phyloP scores from a whole-genome alignment of 2,888 invertebrate species.

The Thereva unica region DNA sequence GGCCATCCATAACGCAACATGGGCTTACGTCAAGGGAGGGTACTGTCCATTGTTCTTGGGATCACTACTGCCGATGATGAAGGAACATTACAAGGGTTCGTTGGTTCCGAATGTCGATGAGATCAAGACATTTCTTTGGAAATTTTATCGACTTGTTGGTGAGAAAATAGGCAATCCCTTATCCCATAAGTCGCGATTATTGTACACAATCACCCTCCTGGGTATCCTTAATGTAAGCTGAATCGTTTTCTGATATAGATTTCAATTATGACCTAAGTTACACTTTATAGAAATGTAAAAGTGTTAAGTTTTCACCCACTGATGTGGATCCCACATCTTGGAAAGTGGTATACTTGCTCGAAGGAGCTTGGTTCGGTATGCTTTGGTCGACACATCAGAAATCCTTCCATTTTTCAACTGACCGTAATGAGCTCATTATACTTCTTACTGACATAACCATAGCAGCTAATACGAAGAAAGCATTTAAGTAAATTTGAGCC shows the following conservation, averaged over 20 bases:
- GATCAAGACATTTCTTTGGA: slow-evolving; percentile 47
- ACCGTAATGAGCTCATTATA: slow-evolving; percentile 47
- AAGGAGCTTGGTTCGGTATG: slow-evolving; percentile 47
- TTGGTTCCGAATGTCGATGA: slow-evolving; percentile 43
- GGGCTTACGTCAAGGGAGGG: slow-evolving; percentile 47
- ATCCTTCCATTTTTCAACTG: slow-evolving; percentile 38
- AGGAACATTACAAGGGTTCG: slow-evolving; percentile 43
- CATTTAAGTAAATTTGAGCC: slow-evolving; percentile 48
- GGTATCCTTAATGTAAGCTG: slow-evolving; percentile 47
- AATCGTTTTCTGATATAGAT: neutral
- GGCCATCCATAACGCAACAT: slow-evolving; percentile 47
- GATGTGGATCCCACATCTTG: slow-evolving; percentile 44
- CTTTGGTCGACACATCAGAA: slow-evolving; percentile 44
- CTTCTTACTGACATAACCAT: slow-evolving; percentile 48
- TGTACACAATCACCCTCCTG: slow-evolving; percentile 49
- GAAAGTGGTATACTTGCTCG: slow-evolving; percentile 47
- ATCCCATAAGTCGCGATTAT: slow-evolving; percentile 44
- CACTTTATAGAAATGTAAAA: slow-evolving; percentile 47
- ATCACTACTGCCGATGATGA: slow-evolving; percentile 46
- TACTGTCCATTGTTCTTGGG: slow-evolving; percentile 48
- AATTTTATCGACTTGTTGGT: slow-evolving; percentile 48
- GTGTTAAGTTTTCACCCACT: slow-evolving; percentile 42
- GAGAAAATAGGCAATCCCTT: slow-evolving; percentile 41
- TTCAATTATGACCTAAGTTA: neutral
- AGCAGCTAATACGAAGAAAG: slow-evolving; percentile 44